A percentile compares a stretch with the other conserved stretches of the same genome.
phyloP scores from a whole-genome alignment of 2,888 invertebrate species.

The Heliconius aoede region DNA sequence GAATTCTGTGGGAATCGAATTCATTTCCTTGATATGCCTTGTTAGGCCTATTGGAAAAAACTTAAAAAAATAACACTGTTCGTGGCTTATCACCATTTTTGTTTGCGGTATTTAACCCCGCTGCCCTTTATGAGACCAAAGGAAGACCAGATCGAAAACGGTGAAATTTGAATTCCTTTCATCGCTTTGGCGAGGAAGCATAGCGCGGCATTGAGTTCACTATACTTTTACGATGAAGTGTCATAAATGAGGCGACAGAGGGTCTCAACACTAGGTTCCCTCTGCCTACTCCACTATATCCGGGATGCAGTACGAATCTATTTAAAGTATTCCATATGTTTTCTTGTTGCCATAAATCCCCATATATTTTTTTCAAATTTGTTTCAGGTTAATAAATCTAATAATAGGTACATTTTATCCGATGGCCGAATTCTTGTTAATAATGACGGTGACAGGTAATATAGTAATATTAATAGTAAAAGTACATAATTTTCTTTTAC shows the following conservation, averaged over 20 bases:
- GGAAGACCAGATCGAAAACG: no score
- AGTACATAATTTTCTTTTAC: no score
- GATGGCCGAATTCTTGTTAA: constrained; percentile 67
- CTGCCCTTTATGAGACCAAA: no score
- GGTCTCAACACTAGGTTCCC: not conserved
- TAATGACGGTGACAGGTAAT: constrained; percentile 59
- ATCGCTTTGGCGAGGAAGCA: not conserved
- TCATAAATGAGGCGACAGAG: not conserved
- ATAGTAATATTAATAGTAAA: not conserved
- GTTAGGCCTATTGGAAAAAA: no score
- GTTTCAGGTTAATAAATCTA: constrained; percentile 48
- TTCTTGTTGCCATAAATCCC: no score
- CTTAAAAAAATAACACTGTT: no score
- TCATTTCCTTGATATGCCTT: no score
- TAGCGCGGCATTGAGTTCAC: not conserved
- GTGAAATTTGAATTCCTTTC: not conserved
- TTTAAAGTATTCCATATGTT: no score
- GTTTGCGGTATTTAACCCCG: no score
- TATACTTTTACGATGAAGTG: not conserved
- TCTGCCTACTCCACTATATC: not conserved
- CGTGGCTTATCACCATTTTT: no score
- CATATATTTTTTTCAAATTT: not conserved
- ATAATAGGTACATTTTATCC: constrained; percentile 62
- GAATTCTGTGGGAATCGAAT: no score
- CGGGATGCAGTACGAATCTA: not conserved